Evolutionary conservation across 2,797 vertebrate genomes (phyloP), one percentile per base, ranked within the genome.

Genomic region (Strix occidentalis): DNA sequence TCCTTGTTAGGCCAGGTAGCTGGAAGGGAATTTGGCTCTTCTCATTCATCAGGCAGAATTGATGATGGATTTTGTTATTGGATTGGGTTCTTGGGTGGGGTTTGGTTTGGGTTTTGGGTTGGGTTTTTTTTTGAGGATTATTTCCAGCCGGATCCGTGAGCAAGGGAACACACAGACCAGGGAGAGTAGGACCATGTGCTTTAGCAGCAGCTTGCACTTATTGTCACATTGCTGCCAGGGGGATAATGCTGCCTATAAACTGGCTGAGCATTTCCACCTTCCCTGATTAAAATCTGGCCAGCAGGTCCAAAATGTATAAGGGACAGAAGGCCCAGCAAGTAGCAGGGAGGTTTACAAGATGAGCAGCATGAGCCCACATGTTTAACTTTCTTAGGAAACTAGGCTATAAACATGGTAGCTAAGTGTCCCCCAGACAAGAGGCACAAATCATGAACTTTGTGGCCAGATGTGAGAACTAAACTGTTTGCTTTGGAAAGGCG

Each of bases 401-500:
- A 53, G 58, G 26, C n/a, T 48, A 28, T 53, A 56, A 61, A 48
- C n/a, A 16, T 2, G 16, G 17, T 68, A 41, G 78, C 53, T 60
- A 17, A 39, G 26, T 1, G 0, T 6, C 66, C 26, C n/a, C 9
- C 43, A 58, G 89, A 21, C n/a, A 70, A 83, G 66, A 45, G 21
- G 23, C 5, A 15, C 0, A 0, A 45, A 50, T 25, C 18, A 15
- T 2, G 3, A 61, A 17, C 16, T 15, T 35, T 51, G 61, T 41
- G 54, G 78, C 43, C 1, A 7, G 31, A 68, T 3, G 60, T 68
- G 88, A 92, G 64, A 68, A 87, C n/a, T 2, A 12, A 89, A 57
- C 45, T 72, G 79, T 87, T 94, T 90, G 68, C 3, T 83, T 93
- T 95, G 93, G 90, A 94, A 61, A 28, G 5, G 21, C 5, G 46